Percentiles rank a stretch among this genome's conserved stretches.
Conservation (phyloP, 1,140 invertebrate species). For the Onthophagus taurus region DNA sequence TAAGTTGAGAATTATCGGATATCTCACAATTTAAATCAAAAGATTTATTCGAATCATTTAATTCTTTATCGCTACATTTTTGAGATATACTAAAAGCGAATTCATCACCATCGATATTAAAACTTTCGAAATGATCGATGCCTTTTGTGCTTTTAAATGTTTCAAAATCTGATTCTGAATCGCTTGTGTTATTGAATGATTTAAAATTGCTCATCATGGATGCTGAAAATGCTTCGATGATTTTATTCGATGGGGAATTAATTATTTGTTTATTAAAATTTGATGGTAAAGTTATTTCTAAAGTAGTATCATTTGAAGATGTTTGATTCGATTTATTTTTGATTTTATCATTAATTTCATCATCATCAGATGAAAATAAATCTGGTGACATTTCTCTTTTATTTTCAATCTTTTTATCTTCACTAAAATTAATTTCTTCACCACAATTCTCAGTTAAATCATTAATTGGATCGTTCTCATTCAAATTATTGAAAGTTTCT, state of each 20-base stretch:
- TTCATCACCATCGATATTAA: constrained; percentile 14
- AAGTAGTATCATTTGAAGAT: too few species aligned
- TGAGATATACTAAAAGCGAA: background rate
- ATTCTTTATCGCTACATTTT: too few species aligned
- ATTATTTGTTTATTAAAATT: background rate
- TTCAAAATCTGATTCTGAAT: background rate
- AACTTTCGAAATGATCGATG: constrained; percentile 25
- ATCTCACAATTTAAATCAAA: too few species aligned
- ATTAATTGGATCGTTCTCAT: too few species aligned
- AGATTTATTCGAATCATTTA: constrained; percentile 7
- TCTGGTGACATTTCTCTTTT: constrained; percentile 37
- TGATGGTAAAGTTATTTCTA: background rate
- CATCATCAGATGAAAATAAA: constrained; percentile 39
- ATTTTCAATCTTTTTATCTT: background rate
- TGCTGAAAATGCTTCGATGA: background rate
- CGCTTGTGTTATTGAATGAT: background rate
- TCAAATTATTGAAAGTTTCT: background rate
- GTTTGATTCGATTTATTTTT: too few species aligned
- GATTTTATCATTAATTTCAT: constrained; percentile 9
- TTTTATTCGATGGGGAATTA: background rate
- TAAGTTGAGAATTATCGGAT: background rate
- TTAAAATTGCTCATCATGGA: constrained; percentile 3
- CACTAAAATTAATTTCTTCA: background rate
- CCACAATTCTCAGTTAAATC: too few species aligned
- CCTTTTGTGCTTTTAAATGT: constrained; percentile 15